phyloP scores from a whole-genome alignment of 2,888 invertebrate species.

The Tigriopus californicus region DNA sequence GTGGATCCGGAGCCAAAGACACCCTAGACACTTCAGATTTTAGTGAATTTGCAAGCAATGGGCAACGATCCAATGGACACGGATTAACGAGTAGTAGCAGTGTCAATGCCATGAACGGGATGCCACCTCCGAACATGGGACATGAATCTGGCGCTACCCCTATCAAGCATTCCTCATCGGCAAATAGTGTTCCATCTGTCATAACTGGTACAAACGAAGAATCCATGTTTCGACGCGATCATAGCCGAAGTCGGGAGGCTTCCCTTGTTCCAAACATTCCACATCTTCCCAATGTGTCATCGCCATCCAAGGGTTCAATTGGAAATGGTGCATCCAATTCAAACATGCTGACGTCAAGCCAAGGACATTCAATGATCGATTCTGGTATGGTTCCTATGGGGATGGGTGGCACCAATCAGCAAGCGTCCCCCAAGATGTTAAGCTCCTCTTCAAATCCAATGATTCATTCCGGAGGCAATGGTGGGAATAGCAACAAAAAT shows the following conservation, averaged over 20 bases:
- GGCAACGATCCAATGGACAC: not conserved
- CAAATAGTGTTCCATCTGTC: not conserved
- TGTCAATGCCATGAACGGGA: not conserved
- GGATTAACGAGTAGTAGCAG: not conserved
- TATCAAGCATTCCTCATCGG: not conserved
- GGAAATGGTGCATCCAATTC: not conserved
- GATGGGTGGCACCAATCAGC: not conserved
- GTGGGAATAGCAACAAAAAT: not conserved
- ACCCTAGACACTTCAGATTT: constrained; percentile 1
- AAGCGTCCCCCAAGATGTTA: not conserved
- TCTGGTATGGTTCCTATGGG: no score
- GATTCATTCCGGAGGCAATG: not conserved
- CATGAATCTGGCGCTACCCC: not conserved
- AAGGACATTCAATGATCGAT: not conserved
- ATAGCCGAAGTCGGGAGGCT: not conserved
- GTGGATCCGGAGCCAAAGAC: not conserved
- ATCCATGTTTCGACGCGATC: not conserved
- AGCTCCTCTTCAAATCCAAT: not conserved
- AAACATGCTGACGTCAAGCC: not conserved
- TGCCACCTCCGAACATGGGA: no score
- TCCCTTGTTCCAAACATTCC: no score
- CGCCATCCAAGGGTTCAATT: not conserved
- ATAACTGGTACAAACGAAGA: not conserved
- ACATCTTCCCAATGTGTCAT: not conserved
- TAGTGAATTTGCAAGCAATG: not conserved